Percentiles rank a stretch among this genome's conserved stretches.
These are phyloP conservation scores for Prosopocoilus inquinatus DNA, from an alignment of 2,888 invertebrate species.

Conservation along the genomic window DNA sequence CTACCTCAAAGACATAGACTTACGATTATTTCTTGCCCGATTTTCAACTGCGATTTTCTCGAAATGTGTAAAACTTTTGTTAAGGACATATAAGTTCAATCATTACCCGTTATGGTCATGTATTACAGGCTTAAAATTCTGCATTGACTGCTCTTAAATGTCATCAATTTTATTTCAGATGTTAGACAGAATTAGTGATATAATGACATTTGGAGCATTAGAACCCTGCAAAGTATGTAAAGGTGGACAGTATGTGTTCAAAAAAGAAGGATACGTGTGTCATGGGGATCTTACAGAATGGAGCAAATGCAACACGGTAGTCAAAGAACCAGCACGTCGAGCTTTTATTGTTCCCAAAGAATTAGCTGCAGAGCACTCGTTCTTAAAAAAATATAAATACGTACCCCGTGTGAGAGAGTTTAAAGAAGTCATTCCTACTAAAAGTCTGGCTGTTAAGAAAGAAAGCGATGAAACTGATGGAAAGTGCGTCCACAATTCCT, in stretches of 20 bases:
- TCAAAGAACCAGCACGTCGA: slow-evolving; percentile 69
- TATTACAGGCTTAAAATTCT: not conserved
- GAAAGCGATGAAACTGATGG: slow-evolving; percentile 36
- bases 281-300: slow-evolving; percentile 75
- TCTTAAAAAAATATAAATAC: slow-evolving; percentile 63
- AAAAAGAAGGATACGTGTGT: slow-evolving; percentile 80
- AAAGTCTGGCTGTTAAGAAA: slow-evolving; percentile 46
- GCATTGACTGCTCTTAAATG: too few relatives aligned
- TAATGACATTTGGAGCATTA: slow-evolving; percentile 85
- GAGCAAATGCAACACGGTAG: slow-evolving; percentile 78
- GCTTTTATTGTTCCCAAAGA: slow-evolving; percentile 68
- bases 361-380: slow-evolving; percentile 55
- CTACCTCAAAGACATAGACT: too few relatives aligned
- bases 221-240: slow-evolving; percentile 77
- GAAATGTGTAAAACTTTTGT: too few relatives aligned
- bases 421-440: slow-evolving; percentile 54
- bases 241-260: slow-evolving; percentile 67
- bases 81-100: too few relatives aligned
- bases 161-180: slow-evolving; percentile 54
- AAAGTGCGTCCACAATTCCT: slow-evolving; percentile 35
- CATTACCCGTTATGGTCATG: not conserved
- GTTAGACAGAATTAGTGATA: slow-evolving; percentile 76
- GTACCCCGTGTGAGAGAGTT: slow-evolving; percentile 60
- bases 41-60: too few relatives aligned
- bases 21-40: too few relatives aligned